Base-by-base conservation (phyloP, 2,113 vertebrate species). In the Semnornis frantzii region DNA sequence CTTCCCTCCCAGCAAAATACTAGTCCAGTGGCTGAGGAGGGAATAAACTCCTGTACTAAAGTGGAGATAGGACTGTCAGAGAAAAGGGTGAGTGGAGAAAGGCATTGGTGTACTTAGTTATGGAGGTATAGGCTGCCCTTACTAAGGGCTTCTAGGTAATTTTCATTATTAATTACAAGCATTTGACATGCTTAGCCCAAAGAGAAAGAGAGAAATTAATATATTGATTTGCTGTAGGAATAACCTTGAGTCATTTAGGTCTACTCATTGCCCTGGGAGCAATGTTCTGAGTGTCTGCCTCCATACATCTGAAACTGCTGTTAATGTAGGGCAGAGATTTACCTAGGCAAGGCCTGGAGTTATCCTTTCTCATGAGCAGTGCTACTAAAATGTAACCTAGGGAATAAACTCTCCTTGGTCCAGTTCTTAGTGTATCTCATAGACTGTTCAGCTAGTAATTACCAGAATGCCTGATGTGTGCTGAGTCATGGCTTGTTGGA, bases 401-500 rank as follows among this genome's bases (percentile, higher is more conserved):
- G 50, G 44, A 50, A 30, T 50, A 7, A 80, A 78, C 48, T 81
- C 80, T 44, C 39, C 64, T 69, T 2, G 0, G 65, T 58, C 72
- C 8, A 3, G 50, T 60, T 71, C 25, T 83, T 33, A 5, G 55
- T 69, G 3, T 71, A 3, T n/a, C 60, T 93, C 44, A 1, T 16
- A 93, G 91, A 2, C 44, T 92, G 39, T 75, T 95, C 70, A 75
- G 5, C 23, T 54, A 31, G 62, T 42, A 62, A 81, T 85, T 79
- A 65, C 16, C 63, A 58, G 82, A 31, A 8, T 66, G 76, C 39
- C 83, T 5, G 4, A 16, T 0, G 15, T 80, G 46, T 55, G 75
- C 90, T 96, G 78, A 97, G 81, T 80, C 76, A 69, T 23, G 42
- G 82, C 89, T 95, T 18, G 24, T 79, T 94, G 91, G 85, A 72